A percentile compares a stretch with the other conserved stretches of the same genome.
Conservation (phyloP, 1,140 invertebrate genomes). For the Magallana angulata region DNA sequence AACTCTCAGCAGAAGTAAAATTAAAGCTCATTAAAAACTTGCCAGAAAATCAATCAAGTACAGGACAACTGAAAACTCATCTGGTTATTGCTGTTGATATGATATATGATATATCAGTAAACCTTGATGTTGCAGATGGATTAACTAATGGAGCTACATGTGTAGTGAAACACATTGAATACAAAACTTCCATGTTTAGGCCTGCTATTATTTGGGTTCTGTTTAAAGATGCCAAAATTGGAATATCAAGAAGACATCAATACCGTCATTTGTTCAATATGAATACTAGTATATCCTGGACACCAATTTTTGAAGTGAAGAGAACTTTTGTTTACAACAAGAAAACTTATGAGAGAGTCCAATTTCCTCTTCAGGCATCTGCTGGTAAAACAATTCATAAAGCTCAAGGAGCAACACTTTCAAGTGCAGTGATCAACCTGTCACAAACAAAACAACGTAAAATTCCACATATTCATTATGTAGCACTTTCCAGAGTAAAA, state of each 20-base stretch:
- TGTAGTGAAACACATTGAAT: conserved; percentile 54
- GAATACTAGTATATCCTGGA: conserved; percentile 40
- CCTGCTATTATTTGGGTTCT: conserved; percentile 52
- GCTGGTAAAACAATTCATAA: conserved; percentile 51
- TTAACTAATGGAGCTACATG: conserved; percentile 45
- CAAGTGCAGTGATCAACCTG: conserved; percentile 37
- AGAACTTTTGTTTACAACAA: conserved; percentile 29
- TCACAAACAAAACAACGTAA: conserved; percentile 40
- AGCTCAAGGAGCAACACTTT: conserved; percentile 46
- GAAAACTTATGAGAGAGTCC: conserved; percentile 49
- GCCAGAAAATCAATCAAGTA: conserved; percentile 45
- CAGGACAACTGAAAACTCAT: conserved; percentile 31
- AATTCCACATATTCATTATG: conserved; percentile 54
- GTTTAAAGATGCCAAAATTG: conserved; percentile 47
- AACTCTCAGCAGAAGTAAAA: conserved; percentile 39
- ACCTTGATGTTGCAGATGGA: conserved; percentile 48
- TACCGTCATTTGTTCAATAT: conserved; percentile 31
- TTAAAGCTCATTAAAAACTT: conserved; percentile 37
- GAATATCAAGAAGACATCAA: conserved; percentile 36
- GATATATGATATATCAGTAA: conserved; percentile 49
- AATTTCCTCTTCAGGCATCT: conserved; percentile 49
- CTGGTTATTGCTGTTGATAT: conserved; percentile 46
- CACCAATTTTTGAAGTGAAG: conserved; percentile 51
- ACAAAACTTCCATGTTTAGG: conserved; percentile 32
- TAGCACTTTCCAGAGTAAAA: conserved; percentile 46